Conservation (phyloP, 2,797 vertebrate genomes). For the Simalia tracyae region DNA sequence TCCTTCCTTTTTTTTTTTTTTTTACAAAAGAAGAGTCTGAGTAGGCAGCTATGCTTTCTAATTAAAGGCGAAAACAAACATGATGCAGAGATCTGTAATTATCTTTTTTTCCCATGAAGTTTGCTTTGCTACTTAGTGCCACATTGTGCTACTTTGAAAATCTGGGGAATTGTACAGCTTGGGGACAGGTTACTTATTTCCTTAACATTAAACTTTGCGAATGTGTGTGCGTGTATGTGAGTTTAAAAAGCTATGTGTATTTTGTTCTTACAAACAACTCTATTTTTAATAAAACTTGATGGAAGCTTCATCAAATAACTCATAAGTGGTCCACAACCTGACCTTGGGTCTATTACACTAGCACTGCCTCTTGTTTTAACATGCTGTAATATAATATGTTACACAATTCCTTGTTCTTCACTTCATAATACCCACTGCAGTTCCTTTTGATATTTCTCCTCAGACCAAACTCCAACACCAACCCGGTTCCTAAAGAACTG, state of each 20-base stretch:
- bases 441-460: slow-evolving; percentile 58
- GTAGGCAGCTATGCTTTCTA: neutral
- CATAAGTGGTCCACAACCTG: neutral
- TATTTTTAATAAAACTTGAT: neutral
- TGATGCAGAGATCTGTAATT: neutral
- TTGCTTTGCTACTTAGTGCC: neutral
- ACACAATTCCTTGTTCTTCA: slow-evolving; percentile 18
- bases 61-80: neutral
- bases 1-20: neutral
- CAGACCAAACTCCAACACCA: slow-evolving; percentile 98
- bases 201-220: neutral
- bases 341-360: neutral
- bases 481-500: slow-evolving; percentile 99
- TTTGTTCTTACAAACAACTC: neutral
- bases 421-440: slow-evolving; percentile 9
- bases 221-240: neutral
- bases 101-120: neutral
- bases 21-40: neutral
- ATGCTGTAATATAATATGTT: slow-evolving; percentile 8
- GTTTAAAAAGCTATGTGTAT: neutral
- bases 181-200: neutral
- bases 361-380: slow-evolving; percentile 1
- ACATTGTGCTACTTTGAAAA: neutral
- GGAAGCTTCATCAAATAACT: neutral
- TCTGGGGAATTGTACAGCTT: too few species aligned